Evolutionary conservation across 2,797 vertebrate species (phyloP).

Genomic region (Tenualosa thibaudeaui): DNA sequence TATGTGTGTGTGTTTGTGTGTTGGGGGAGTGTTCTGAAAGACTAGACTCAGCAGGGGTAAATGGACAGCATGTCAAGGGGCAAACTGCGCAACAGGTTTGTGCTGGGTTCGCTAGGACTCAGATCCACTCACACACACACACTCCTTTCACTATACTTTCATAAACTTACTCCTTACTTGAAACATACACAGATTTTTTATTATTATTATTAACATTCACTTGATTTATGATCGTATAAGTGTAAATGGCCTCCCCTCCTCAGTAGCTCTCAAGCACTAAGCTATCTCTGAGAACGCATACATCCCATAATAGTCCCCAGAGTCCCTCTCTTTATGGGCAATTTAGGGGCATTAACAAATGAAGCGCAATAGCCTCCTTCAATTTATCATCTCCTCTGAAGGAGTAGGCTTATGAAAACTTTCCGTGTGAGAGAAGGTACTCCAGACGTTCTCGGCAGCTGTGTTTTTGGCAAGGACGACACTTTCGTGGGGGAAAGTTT

Average conservation of each 20-base stretch:
- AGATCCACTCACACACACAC: conserved; percentile 1
- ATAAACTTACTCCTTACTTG: not conserved
- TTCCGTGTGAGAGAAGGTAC: conserved; percentile 2
- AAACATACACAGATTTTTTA: not conserved
- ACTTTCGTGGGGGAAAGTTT: not conserved
- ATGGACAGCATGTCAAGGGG: conserved; percentile 7
- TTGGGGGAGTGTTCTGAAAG: not conserved
- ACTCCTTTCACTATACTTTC: not conserved
- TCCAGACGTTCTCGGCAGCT: not conserved
- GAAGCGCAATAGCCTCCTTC: not conserved
- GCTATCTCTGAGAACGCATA: not conserved
- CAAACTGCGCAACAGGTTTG: conserved; percentile 23
- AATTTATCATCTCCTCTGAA: not conserved
- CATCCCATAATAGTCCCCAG: not conserved
- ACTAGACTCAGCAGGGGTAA: conserved; percentile 5
- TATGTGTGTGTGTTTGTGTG: conserved; percentile 15
- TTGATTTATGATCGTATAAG: not conserved
- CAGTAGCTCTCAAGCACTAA: not conserved
- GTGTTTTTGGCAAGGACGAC: conserved; percentile 6
- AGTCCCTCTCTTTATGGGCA: not conserved
- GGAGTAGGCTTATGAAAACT: not conserved
- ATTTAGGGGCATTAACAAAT: conserved; percentile 4
- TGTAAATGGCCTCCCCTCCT: not conserved
- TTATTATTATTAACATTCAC: not conserved
- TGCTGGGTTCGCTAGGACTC: not conserved